A percentile compares a stretch with the other conserved stretches of the same genome.
Evolutionary conservation across 2,888 invertebrate genomes (phyloP).

Genomic region (Lamellibrachia satsuma): DNA sequence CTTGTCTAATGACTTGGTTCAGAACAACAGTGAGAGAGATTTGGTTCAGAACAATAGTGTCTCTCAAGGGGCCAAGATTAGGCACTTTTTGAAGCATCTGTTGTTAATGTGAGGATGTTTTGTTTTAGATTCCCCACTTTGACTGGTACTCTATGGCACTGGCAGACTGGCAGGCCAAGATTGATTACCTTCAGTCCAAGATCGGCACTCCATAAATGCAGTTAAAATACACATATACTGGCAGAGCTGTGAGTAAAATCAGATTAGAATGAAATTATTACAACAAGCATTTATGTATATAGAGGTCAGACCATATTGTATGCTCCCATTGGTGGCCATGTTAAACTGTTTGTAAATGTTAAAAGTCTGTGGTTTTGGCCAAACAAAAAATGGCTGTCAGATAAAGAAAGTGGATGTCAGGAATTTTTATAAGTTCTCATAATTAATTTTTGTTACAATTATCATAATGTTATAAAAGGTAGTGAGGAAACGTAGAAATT

Average conservation of each 20-base stretch:
- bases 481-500: neutral
- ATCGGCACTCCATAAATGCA: slow-evolving; percentile 1
- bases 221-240: neutral
- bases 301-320: neutral
- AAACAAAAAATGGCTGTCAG: too few relatives aligned
- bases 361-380: too few relatives aligned
- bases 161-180: slow-evolving; percentile 31
- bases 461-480: neutral
- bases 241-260: neutral
- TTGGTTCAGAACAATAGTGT: too few relatives aligned
- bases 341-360: neutral
- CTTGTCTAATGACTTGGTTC: too few relatives aligned
- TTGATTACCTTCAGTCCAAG: slow-evolving; percentile 32
- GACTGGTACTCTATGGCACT: slow-evolving; percentile 40
- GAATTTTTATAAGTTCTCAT: neutral
- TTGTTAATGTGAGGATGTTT: neutral
- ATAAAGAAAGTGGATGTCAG: neutral
- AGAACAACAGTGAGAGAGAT: too few relatives aligned
- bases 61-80: too few relatives aligned
- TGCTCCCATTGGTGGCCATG: neutral
- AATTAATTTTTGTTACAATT: neutral
- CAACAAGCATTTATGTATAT: too few relatives aligned
- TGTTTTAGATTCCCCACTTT: slow-evolving; percentile 34
- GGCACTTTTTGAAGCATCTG: neutral
- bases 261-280: neutral